These are phyloP conservation scores for Urocynchramus pylzowi DNA, from an alignment of 2,113 vertebrate species.

Conservation along the genomic window DNA sequence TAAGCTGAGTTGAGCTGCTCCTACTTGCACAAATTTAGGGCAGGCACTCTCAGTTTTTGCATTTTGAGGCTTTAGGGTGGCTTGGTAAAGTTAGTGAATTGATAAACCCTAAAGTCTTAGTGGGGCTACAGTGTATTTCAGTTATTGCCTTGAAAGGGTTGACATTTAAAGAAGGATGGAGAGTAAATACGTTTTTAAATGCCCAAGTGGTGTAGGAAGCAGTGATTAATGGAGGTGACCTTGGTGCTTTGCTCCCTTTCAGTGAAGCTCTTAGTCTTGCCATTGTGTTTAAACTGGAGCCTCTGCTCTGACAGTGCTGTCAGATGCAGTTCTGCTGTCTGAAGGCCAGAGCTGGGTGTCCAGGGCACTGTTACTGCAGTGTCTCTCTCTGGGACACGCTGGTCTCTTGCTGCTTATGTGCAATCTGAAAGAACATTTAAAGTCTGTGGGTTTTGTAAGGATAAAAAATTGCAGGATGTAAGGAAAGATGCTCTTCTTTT, in stretches of 20 bases:
- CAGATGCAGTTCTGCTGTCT: not conserved
- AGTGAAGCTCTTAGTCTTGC: not conserved
- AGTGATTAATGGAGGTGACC: not conserved
- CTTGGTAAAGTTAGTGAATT: not conserved
- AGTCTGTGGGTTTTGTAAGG: not conserved
- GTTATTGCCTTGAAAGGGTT: not conserved
- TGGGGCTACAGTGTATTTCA: not conserved
- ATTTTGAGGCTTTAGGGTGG: not conserved
- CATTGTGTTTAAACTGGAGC: not conserved
- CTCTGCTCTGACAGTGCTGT: not conserved
- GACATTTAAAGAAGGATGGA: not conserved
- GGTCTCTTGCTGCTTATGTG: not conserved
- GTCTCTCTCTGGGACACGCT: accelerated
- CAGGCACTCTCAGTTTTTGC: not conserved
- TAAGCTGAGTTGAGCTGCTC: not conserved
- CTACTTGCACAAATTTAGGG: not conserved
- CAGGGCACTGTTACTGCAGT: not conserved
- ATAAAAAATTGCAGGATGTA: not conserved
- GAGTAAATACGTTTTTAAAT: not conserved
- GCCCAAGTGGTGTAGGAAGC: not conserved
- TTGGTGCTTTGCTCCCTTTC: not conserved
- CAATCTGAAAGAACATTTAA: not conserved
- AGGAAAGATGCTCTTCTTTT: not conserved
- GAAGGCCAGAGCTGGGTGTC: not conserved
- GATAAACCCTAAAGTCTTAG: not conserved